These are phyloP conservation scores for Pentalonia nigronervosa DNA, from an alignment of 1,140 invertebrate genomes.

Conservation along the genomic window DNA sequence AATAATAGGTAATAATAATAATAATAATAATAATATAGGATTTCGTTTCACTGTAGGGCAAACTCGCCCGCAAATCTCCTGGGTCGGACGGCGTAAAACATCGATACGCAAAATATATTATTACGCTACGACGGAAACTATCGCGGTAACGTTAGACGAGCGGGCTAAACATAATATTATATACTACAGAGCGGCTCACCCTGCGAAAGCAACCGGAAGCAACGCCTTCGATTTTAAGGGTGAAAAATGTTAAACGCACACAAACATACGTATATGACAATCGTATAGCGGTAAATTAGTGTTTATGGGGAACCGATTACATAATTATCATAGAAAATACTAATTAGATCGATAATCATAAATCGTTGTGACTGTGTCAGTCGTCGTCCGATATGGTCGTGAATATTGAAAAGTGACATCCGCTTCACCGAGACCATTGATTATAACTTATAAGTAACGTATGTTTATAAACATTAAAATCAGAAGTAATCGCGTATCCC, in stretches of 20 bases:
- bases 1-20: background rate
- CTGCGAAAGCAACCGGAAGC: background rate
- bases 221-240: background rate
- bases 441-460: too few relatives aligned
- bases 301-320: background rate
- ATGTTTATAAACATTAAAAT: too few relatives aligned
- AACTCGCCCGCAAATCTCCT: background rate
- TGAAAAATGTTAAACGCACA: background rate
- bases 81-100: background rate
- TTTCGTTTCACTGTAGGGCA: background rate
- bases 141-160: background rate
- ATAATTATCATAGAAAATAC: background rate
- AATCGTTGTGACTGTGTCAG: background rate
- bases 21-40: constrained; percentile 1
- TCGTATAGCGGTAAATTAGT: background rate
- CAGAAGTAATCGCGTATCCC: background rate
- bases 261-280: background rate
- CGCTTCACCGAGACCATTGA: background rate
- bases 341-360: background rate
- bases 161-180: background rate
- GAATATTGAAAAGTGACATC: background rate
- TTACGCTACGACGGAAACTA: background rate
- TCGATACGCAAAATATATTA: background rate
- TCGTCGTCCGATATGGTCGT: too few relatives aligned
- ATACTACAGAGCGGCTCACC: background rate